Conservation (phyloP, 1,140 invertebrate species). For the Diorhabda elongata region DNA sequence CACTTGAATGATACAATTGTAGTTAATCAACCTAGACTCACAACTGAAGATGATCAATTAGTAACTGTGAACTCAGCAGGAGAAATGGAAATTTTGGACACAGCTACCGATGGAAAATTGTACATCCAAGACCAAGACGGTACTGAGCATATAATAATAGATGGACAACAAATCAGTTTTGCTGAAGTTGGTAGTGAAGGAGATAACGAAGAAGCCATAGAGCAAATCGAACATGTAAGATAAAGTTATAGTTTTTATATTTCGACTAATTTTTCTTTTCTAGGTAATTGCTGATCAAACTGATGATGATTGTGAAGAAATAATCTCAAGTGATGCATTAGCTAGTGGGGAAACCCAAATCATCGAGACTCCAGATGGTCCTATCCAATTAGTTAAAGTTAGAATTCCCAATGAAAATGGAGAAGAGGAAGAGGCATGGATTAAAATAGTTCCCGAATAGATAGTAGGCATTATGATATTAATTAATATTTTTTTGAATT, state of each 20-base stretch:
- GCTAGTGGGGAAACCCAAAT: slow-evolving; percentile 44
- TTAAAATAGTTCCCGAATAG: slow-evolving; percentile 43
- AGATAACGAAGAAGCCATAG: slow-evolving; percentile 30
- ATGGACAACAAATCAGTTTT: slow-evolving; percentile 48
- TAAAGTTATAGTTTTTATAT: not conserved
- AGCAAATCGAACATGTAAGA: not conserved
- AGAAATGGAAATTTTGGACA: slow-evolving; percentile 41
- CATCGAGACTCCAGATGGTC: slow-evolving; percentile 47
- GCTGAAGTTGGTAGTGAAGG: slow-evolving; percentile 33
- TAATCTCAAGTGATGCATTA: slow-evolving; percentile 42
- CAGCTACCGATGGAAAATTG: slow-evolving; percentile 48
- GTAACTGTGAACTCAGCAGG: slow-evolving; percentile 45
- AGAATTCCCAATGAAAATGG: slow-evolving; percentile 50
- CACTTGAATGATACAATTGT: slow-evolving; percentile 75
- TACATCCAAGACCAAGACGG: slow-evolving; percentile 55
- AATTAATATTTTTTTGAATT: not conserved
- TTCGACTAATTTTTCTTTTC: too few species aligned
- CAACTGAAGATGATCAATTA: slow-evolving; percentile 53
- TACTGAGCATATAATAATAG: slow-evolving; percentile 54
- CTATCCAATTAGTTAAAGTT: slow-evolving; percentile 52
- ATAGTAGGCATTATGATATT: not conserved
- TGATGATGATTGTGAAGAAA: slow-evolving; percentile 43
- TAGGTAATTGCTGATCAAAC: slow-evolving; percentile 30
- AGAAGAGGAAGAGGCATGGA: slow-evolving; percentile 46
- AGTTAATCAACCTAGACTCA: slow-evolving; percentile 70